Percentiles rank a stretch among this genome's conserved stretches.
Conservation (phyloP, 1,140 invertebrate species). For the Penaeus japonicus region DNA sequence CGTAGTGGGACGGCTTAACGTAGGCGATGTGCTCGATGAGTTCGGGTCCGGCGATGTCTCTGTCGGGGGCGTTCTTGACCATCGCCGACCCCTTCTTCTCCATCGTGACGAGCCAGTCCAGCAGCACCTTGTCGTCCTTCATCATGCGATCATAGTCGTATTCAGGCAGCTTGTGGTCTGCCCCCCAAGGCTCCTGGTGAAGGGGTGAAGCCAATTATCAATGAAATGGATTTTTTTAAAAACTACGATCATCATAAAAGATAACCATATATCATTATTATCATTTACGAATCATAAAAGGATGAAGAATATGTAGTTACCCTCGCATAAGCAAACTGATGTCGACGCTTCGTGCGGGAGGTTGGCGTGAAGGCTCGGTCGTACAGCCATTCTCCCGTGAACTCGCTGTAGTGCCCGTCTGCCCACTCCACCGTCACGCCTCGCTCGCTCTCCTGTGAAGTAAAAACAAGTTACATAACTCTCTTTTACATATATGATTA, state of each 20-base stretch:
- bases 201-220: neutral
- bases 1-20: constrained; percentile 74
- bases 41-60: constrained; percentile 67
- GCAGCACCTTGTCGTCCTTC: constrained; percentile 64
- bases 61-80: constrained; percentile 68
- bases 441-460: constrained; percentile 6
- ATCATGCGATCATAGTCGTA: constrained; percentile 70
- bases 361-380: constrained; percentile 69
- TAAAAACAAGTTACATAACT: no score
- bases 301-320: neutral
- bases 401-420: constrained; percentile 71
- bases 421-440: constrained; percentile 68
- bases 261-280: neutral
- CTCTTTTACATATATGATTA: no score
- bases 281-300: neutral
- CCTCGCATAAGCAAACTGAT: constrained; percentile 24
- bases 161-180: constrained; percentile 65
- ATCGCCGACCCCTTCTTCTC: constrained; percentile 71
- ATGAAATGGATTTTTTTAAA: constrained; percentile 60
- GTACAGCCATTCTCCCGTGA: constrained; percentile 69
- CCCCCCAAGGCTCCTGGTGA: constrained; percentile 67
- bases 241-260: constrained; percentile 26
- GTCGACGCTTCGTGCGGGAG: constrained; percentile 61
- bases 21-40: constrained; percentile 72
- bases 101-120: constrained; percentile 70